Evolutionary conservation across 1,140 invertebrate genomes (phyloP).

Genomic region (Euura lappo): DNA sequence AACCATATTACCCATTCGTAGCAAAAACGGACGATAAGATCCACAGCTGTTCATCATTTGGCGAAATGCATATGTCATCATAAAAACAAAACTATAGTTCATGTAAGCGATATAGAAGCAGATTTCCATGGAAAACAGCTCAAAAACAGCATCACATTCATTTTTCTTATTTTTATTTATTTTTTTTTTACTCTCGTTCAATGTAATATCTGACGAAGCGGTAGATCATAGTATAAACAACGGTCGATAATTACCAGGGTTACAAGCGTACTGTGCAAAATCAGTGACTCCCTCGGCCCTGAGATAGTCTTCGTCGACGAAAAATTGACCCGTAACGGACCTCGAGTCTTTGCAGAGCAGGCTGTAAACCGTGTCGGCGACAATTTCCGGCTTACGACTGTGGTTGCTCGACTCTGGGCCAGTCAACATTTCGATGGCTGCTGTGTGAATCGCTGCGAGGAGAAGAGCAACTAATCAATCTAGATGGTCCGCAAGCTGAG

Average conservation of each 20-base stretch:
- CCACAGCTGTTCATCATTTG: too few species aligned
- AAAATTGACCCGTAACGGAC: conserved; percentile 88
- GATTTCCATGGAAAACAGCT: not conserved
- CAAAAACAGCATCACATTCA: not conserved
- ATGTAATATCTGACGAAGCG: too few species aligned
- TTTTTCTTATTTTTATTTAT: too few species aligned
- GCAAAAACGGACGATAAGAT: too few species aligned
- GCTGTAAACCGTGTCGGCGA: conserved; percentile 94
- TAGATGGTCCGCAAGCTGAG: too few species aligned
- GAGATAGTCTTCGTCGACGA: conserved; percentile 92
- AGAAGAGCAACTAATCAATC: too few species aligned
- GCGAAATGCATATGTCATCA: too few species aligned
- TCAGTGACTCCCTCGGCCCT: conserved; percentile 81
- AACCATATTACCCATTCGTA: too few species aligned
- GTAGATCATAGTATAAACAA: too few species aligned
- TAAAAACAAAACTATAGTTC: too few species aligned
- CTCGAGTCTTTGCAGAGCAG: conserved; percentile 83
- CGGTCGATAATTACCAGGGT: conserved; percentile 68
- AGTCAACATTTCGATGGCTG: conserved; percentile 95
- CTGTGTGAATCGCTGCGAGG: conserved; percentile 86
- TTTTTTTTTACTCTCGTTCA: too few species aligned
- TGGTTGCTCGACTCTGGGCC: conserved; percentile 68
- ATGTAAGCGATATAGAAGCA: too few species aligned
- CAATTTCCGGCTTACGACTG: conserved; percentile 88
- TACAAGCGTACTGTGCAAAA: conserved; percentile 84